Evolutionary conservation across 1,140 invertebrate genomes (phyloP), one percentile per base, ranked within the genome.

Genomic region (Brachionus plicatilis): DNA sequence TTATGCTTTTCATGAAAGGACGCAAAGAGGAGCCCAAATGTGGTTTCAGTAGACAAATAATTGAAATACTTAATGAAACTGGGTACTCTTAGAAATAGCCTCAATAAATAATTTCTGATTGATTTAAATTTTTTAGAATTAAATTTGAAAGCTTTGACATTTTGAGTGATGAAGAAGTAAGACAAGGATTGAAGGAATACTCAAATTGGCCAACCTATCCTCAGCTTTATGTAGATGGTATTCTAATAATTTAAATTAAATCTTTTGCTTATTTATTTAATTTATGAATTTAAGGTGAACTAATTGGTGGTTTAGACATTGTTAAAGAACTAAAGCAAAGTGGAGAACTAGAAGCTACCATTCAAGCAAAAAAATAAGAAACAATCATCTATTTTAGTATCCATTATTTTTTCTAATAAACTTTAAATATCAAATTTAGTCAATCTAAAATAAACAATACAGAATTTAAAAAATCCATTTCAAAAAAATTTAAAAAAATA

Each of bases 141-240:
- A 68, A 82, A 8, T 82, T 29, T 17, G 79, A 82, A 6, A 65
- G 33, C n/a, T 98, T 90, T 87, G 89, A 90, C 85, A 90, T 90
- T 85, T 85, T 90, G 29, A 68, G 83, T 3, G 89, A 90, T 87
- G 88, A 90, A 41, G 88, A 88, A 83, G 88, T 90, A 0, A 78
- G 90, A 33, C 89, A 90, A 88, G 89, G 95, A 14, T 90, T 99
- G 9, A 98, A 98, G 90, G 93, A 92, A 76, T 98, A 92, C 87
- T 97, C 95, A 11, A 93, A 98, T 88, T 99, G 96, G 96, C 96
- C 96, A n/a, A 98, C 97, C 2, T 98, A 96, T 90, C 97, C 92
- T 66, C 90, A 93, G 87, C 89, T 98, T 0, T 99, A 99, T 86
- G 92, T 96, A n/a, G 53, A 82, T 47, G 79, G 76, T 80, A 80